Evolutionary conservation across 2,797 vertebrate genomes (phyloP).

Genomic region (Decapterus maruadsi): DNA sequence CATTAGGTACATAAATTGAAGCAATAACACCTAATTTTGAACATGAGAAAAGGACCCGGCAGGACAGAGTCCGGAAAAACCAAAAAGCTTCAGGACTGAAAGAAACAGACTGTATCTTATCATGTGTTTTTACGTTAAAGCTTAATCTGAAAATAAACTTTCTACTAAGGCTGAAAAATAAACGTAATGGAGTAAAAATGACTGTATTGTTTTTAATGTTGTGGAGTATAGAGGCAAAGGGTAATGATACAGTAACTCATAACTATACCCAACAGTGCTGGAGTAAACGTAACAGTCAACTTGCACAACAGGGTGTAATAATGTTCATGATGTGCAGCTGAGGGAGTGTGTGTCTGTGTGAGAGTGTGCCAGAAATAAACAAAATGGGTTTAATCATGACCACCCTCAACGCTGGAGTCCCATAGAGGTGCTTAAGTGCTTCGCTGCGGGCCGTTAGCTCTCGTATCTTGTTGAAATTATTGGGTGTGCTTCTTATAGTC

Average conservation of each 20-base stretch:
- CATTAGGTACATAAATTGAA: not conserved
- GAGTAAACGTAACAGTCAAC: not conserved
- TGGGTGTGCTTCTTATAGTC: not conserved
- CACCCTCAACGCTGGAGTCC: not conserved
- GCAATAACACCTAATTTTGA: not conserved
- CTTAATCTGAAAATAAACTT: not conserved
- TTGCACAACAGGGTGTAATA: not conserved
- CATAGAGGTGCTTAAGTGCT: constrained; percentile 2
- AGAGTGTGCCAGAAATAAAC: constrained; percentile 22
- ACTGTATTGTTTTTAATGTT: too few species aligned
- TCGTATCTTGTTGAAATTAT: constrained; percentile 17
- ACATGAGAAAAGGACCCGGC: not conserved
- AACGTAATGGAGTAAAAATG: not conserved
- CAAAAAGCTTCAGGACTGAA: not conserved
- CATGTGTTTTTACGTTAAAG: not conserved
- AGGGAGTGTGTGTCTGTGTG: constrained; percentile 6
- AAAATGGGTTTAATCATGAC: constrained; percentile 36
- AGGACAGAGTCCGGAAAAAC: not conserved
- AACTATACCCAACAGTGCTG: not conserved
- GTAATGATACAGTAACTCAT: not conserved
- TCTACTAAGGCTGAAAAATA: not conserved
- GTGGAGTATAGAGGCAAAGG: not conserved
- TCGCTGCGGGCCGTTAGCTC: constrained; percentile 12
- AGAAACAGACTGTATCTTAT: not conserved
- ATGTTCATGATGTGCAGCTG: not conserved